Percentiles rank a stretch among this genome's conserved stretches.
phyloP scores from a whole-genome alignment of 92 coral and sea anemone species.

The Porites divaricata region DNA sequence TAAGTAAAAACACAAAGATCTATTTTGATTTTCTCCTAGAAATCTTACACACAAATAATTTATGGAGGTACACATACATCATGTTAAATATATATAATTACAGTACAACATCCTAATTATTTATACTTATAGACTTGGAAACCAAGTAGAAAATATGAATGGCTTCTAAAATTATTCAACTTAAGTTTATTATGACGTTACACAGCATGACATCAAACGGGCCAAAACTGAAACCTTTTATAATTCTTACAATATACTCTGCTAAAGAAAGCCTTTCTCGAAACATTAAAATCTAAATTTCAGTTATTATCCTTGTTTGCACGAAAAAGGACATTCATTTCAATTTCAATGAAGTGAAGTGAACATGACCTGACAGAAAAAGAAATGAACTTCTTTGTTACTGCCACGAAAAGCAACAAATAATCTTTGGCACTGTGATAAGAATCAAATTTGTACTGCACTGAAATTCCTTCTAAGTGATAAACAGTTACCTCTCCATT shows the following conservation, averaged over 20 bases:
- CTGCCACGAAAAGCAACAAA: not conserved
- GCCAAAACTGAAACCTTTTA: conserved; percentile 7
- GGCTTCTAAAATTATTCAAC: conserved; percentile 15
- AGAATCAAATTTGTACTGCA: conserved; percentile 3
- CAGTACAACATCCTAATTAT: not conserved
- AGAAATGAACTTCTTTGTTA: not conserved
- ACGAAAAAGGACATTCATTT: not conserved
- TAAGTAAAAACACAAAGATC: not conserved
- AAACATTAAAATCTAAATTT: not conserved
- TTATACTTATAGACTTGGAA: not conserved
- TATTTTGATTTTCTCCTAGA: not conserved
- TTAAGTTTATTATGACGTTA: conserved; percentile 1
- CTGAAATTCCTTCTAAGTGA: not conserved
- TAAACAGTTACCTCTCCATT: conserved; percentile 22
- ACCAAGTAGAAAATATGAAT: conserved; percentile 19
- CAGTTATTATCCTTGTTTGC: not conserved
- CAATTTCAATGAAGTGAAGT: not conserved
- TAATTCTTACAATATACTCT: not conserved
- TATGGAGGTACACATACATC: not conserved
- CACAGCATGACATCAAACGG: conserved; percentile 26
- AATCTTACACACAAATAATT: not conserved
- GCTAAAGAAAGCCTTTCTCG: not conserved
- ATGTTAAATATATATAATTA: not conserved
- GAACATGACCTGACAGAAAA: not conserved
- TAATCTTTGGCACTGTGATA: not conserved